Percentiles rank a stretch among this genome's conserved stretches.
Evolutionary conservation across 2,113 vertebrate genomes (phyloP).

Genomic region (Dasyornis broadbenti): DNA sequence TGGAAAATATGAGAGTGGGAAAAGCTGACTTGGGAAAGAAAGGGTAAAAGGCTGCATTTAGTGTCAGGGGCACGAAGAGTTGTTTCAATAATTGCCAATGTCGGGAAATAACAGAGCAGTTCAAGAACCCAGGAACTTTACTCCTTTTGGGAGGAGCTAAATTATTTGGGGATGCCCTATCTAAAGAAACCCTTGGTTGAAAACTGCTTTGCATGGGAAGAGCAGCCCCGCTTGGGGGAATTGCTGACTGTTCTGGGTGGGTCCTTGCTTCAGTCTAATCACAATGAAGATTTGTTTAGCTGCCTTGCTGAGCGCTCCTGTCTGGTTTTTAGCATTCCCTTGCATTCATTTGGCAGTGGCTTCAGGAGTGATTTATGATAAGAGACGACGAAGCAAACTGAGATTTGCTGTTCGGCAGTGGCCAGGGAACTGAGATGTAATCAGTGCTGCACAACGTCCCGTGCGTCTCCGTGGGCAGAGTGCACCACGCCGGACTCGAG

Average conservation of each 20-base stretch:
- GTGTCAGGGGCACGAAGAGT: not conserved
- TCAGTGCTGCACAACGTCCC: not conserved
- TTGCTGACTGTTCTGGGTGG: not conserved
- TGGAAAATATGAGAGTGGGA: not conserved
- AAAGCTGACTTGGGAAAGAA: not conserved
- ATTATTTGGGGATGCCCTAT: not conserved
- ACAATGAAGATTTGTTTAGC: not conserved
- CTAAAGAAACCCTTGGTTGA: not conserved
- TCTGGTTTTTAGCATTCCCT: not conserved
- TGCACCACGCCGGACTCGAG: fast-evolving
- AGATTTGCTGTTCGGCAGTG: not conserved
- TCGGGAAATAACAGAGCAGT: not conserved
- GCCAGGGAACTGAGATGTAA: not conserved
- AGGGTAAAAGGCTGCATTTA: not conserved
- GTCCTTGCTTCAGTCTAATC: not conserved
- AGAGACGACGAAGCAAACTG: not conserved
- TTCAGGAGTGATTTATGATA: not conserved
- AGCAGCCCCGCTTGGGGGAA: not conserved
- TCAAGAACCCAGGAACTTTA: not conserved
- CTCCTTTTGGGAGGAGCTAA: not conserved
- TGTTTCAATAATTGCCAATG: not conserved
- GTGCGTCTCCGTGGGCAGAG: not conserved
- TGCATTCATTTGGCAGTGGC: not conserved
- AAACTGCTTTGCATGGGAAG: not conserved
- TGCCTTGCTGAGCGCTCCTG: not conserved